Base-by-base conservation (phyloP, 1,140 invertebrate species). In the Archegozetes longisetosus region DNA sequence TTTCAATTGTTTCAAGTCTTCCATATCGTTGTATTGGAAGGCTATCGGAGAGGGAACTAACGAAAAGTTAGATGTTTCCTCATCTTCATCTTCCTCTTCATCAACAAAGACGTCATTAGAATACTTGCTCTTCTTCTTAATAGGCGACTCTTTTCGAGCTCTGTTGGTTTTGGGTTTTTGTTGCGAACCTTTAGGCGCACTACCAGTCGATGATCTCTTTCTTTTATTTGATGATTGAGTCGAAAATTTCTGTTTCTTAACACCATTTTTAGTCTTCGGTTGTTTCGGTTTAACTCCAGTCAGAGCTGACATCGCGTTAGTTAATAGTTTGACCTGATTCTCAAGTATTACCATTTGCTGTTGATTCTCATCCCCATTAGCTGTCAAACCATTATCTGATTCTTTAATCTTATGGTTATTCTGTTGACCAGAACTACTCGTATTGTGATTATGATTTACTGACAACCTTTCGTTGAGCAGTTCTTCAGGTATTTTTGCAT, bases 1-100 rank as follows among this genome's bases (percentile, higher is more conserved):
- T 24, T 58, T 58, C 20, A 58, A 28, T 40, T 28, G 48, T 53
- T 58, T n/a, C 2, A 58, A 47, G 40, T 58, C 48, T 12, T 58
- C 57, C n/a, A 58, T 51, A 40, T 20, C 47, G 48, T 58, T 2
- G 48, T 25, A 53, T 51, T 53, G 51, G 50, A 58, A 29, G 48
- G 46, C 23, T 50, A 24, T n/a, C 27, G 50, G 27, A 6, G 22
- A 29, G 22, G n/a, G 13, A 51, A 26, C 20, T 29, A 17, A 9
- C 17, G 6, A 17, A 17, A 17, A 6, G 14, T 27, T 24, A 46
- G 29, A 14, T 4, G 28, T 24, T 6, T 55, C 53, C 20, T 55
- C 53, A 17, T 58, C 57, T 4, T 58, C 46, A 17, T 50, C 48
- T 40, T 50, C 17, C 24, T 14, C 25, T 49, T 58, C 26, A n/a